A percentile compares a stretch with the other conserved stretches of the same genome.
Conservation (phyloP, 2,797 vertebrate genomes). For the Platyrinchus mystaceus region DNA sequence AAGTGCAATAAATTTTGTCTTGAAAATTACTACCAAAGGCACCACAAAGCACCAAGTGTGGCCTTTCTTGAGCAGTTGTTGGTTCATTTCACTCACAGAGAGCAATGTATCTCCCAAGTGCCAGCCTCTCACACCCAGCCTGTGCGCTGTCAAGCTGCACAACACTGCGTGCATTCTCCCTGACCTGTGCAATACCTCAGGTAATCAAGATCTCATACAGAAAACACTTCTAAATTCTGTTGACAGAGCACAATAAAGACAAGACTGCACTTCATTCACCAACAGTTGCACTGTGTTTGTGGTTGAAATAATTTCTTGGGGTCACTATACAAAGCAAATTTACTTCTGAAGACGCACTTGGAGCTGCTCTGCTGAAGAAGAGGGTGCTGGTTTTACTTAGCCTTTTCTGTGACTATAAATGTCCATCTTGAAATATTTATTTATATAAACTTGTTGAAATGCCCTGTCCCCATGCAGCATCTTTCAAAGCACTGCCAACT, state of each 20-base stretch:
- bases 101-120: background rate
- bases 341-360: background rate
- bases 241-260: background rate
- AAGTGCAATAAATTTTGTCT: background rate
- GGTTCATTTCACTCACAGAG: background rate
- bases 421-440: conserved; percentile 8
- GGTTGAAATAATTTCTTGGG: background rate
- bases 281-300: background rate
- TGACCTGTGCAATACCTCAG: background rate
- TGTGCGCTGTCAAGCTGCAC: background rate
- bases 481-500: background rate
- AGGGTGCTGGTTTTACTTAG: background rate
- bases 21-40: background rate
- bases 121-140: background rate
- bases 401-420: background rate
- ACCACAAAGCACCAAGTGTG: background rate
- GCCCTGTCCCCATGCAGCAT: background rate
- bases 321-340: background rate
- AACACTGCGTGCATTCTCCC: background rate
- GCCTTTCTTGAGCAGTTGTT: background rate
- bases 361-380: background rate
- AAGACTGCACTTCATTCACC: background rate
- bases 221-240: background rate
- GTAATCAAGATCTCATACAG: background rate
- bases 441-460: conserved; percentile 24